Evolutionary conservation across 2,113 vertebrate species (phyloP), one percentile per base, ranked within the genome.

Genomic region (Oreotrochilus melanogaster): DNA sequence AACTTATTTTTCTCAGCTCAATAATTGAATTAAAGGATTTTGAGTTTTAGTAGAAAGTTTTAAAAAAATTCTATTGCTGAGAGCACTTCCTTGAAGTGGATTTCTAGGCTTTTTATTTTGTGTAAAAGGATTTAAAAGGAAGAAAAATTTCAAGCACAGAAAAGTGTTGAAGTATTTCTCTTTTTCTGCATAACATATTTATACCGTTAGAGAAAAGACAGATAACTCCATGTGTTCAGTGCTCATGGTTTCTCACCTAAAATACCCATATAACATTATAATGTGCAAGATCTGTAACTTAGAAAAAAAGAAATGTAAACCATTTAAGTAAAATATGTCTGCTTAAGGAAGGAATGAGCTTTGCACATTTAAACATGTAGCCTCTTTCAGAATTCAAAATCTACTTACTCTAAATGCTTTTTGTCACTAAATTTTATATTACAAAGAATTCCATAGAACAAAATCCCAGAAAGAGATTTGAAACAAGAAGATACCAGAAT

Each of bases 391-490:
- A 67, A 70, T 74, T 79, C 30, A 76, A 93, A 45, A 79, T 17
- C 45, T 74, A 58, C 78, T 80, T 86, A 28, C 78, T 76, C 65
- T 71, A 39, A 58, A 6, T 51, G 7, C 35, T 60, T 87, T 84
- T 54, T 85, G 51, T 39, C 65, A 61, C 18, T 69, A 43, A 25
- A 71, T 62, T 70, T 65, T 54, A 45, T 64, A 84, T 69, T 82
- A 50, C 10, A 14, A 89, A 96, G 17, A 85, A 92, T 73, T 73
- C 51, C 56, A 30, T 27, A 69, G 53, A 92, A 92, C 61, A 93
- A 86, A 86, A 91, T 83, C 28, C 64, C 42, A 39, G 35, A 86
- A 92, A 92, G 93, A 67, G 67, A 69, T 75, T 39, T 78, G 78
- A 87, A 78, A 69, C 18, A 7, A 56, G 43, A 93, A 81, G 37